Evolutionary conservation across 1,140 invertebrate genomes (phyloP).

Genomic region (Aphelinus certus): DNA sequence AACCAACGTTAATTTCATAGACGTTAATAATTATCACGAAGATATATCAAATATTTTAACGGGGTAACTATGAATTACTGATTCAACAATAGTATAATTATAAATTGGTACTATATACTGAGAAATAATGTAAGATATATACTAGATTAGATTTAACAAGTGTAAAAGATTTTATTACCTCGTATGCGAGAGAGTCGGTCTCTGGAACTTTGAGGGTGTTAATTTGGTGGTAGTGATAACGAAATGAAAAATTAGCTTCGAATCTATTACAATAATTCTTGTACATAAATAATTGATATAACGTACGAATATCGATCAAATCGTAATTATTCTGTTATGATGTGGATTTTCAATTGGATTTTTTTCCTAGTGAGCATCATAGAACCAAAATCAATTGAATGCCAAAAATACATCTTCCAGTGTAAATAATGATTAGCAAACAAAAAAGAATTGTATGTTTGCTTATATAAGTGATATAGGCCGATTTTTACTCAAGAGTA

Average conservation of each 20-base stretch:
- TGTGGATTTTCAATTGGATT: background rate
- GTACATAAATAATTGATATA: background rate
- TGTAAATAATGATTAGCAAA: conserved; percentile 40
- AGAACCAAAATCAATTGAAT: background rate
- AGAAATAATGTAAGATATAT: background rate
- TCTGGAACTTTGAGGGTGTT: too few species aligned
- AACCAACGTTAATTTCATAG: conserved; percentile 5
- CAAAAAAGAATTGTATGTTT: conserved; percentile 40
- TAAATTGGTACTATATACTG: background rate
- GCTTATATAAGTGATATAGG: conserved; percentile 39
- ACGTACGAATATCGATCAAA: background rate
- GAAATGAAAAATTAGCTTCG: too few species aligned
- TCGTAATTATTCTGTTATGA: background rate
- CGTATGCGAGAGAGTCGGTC: background rate
- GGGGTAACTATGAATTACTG: background rate
- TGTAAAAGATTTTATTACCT: background rate
- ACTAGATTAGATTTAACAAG: background rate
- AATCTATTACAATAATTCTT: background rate
- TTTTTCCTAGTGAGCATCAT: too few species aligned
- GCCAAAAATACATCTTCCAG: conserved; percentile 52
- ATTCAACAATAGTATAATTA: background rate
- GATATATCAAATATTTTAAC: background rate
- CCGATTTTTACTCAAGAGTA: conserved; percentile 55
- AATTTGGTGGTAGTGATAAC: too few species aligned
- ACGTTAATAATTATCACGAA: background rate